Percentiles rank a stretch among this genome's conserved stretches.
Evolutionary conservation across 2,888 invertebrate species (phyloP).

Genomic region (Dasypolia templi): DNA sequence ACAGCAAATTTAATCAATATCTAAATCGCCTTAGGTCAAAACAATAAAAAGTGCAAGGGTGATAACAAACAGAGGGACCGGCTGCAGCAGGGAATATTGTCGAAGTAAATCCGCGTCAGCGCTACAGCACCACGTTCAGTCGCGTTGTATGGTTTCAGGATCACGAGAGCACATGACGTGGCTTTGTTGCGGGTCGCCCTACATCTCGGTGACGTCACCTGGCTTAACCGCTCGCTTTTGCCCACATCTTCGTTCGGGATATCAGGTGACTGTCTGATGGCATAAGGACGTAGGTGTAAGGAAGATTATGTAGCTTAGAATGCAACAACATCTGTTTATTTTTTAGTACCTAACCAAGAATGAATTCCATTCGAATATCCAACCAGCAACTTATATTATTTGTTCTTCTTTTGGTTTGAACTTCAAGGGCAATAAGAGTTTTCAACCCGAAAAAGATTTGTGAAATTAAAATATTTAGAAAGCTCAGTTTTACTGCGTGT

Average conservation of each 20-base stretch:
- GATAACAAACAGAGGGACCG: conserved; percentile 23
- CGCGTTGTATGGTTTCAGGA: conserved; percentile 76
- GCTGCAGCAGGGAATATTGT: conserved; percentile 33
- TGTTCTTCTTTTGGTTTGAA: background rate
- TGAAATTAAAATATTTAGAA: conserved; percentile 25
- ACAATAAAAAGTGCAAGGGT: conserved; percentile 28
- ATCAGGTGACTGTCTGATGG: conserved; percentile 75
- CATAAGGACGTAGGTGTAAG: background rate
- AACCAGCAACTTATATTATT: conserved; percentile 4
- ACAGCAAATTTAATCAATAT: conserved; percentile 22
- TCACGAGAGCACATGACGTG: conserved; percentile 84
- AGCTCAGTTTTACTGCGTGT: background rate
- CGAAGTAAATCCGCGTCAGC: conserved; percentile 51
- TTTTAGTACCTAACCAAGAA: background rate
- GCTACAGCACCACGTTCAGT: conserved; percentile 34
- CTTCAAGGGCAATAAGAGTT: conserved; percentile 5
- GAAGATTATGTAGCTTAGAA: background rate
- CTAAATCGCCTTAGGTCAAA: conserved; percentile 34
- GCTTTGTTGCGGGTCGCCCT: conserved; percentile 80
- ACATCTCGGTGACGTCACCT: conserved; percentile 72
- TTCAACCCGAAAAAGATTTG: conserved; percentile 6
- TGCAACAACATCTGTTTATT: background rate
- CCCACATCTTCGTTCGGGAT: conserved; percentile 83
- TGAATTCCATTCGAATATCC: background rate
- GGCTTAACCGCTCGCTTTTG: conserved; percentile 75